Base-by-base conservation (phyloP, 1,140 invertebrate genomes). In the Cydia splendana region DNA sequence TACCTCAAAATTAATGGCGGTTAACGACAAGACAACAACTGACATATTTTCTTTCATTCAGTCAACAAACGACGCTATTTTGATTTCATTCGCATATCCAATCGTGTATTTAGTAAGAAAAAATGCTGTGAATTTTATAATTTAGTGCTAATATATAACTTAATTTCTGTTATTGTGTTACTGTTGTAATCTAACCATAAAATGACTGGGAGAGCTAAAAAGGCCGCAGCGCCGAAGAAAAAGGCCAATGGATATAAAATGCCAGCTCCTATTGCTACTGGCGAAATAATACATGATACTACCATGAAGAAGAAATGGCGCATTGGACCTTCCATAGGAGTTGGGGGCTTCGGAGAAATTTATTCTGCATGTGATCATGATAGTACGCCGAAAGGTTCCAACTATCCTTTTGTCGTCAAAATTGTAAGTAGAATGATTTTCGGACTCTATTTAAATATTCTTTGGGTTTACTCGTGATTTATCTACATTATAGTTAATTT, bases 271-370 rank as follows among this genome's bases (percentile, higher is more conserved):
- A 95, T 99, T 76, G 95, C 96, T 24, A 88, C 93, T 53, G 97
- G 97, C 34, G 96, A 96, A 87, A 91, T 98, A 77, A 89, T 99
- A 28, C 95, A 94, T 51, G 98, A 98, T 92, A 87, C 96, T 10
- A 89, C 93, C 12, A 85, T 88, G 3, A 97, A 97, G 82, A 96
- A 96, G 78, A 93, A 96, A 87, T 99, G 98, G 98, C 95, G 95
- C 78, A 94, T 99, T 69, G 98, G 97, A 0, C 94, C 95, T 28
- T 97, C 97, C 0, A 97, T 99, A 75, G 98, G 98, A 1, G 94
- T 96, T 77, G 98, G 98, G n/a, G 98, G 98, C 48, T 99, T 99
- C 93, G 98, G 98, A 1, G 97, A 98, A 90, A 98, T 98, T 84
- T 98, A 98, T 89, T 94, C 96, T 28, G 97, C 96, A 87, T 89